These are phyloP conservation scores for Drosophila atroscutellata DNA, from an alignment of 2,888 invertebrate genomes.

Conservation along the genomic window DNA sequence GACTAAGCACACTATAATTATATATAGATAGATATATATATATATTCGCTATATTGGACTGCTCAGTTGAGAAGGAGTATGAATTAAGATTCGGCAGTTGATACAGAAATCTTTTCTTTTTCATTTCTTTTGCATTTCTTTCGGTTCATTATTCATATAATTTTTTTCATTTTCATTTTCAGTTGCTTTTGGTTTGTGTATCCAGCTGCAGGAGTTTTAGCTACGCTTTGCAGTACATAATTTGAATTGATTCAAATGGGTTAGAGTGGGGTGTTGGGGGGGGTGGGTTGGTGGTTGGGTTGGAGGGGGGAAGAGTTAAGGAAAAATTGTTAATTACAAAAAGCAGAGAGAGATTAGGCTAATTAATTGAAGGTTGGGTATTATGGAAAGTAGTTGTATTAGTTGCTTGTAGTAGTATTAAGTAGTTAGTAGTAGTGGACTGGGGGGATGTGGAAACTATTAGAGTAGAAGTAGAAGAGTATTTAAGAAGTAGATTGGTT, in stretches of 20 bases:
- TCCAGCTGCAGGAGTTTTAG: slow-evolving; percentile 54
- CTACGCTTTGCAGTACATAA: slow-evolving; percentile 58
- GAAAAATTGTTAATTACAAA: slow-evolving; percentile 50
- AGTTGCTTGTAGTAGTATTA: slow-evolving; percentile 33
- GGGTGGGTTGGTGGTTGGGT: not conserved
- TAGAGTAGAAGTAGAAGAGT: slow-evolving; percentile 10
- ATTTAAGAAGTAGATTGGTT: slow-evolving; percentile 21
- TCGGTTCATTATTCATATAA: slow-evolving; percentile 27
- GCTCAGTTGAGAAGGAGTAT: slow-evolving; percentile 84
- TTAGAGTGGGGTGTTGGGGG: slow-evolving; percentile 1
- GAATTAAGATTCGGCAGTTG: slow-evolving; percentile 85
- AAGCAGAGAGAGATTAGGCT: slow-evolving; percentile 41
- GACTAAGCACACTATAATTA: slow-evolving; percentile 2
- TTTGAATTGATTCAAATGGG: slow-evolving; percentile 19
- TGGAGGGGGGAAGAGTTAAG: slow-evolving; percentile 6
- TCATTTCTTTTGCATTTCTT: slow-evolving; percentile 19
- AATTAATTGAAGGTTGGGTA: slow-evolving; percentile 30
- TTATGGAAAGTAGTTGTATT: slow-evolving; percentile 34
- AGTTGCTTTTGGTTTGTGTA: slow-evolving; percentile 55
- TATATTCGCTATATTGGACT: slow-evolving; percentile 57
- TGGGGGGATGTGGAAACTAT: slow-evolving; percentile 1
- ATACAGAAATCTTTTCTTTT: slow-evolving; percentile 82
- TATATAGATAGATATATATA: slow-evolving; percentile 9
- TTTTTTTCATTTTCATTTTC: slow-evolving; percentile 38
- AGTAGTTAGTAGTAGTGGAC: slow-evolving; percentile 13